A percentile compares a stretch with the other conserved stretches of the same genome.
Evolutionary conservation across 2,888 invertebrate species (phyloP).

Genomic region (Phlogophora meticulosa): DNA sequence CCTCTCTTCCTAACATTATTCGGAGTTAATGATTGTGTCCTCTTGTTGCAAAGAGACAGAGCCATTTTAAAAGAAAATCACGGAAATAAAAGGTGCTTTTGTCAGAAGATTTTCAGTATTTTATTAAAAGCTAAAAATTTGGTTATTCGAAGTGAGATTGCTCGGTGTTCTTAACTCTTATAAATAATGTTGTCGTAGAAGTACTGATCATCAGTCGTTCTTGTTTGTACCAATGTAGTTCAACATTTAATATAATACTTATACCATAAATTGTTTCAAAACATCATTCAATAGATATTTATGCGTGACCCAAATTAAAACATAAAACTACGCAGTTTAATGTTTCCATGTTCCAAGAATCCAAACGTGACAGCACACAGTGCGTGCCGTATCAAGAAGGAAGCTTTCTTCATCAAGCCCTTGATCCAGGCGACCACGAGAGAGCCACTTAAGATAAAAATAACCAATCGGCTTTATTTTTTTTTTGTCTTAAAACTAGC

Average conservation of each 20-base stretch:
- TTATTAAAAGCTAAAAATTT: constrained; percentile 11
- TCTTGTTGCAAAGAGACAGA: constrained; percentile 31
- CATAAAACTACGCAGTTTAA: not conserved
- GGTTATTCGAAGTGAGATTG: not conserved
- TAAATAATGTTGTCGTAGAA: too few species aligned
- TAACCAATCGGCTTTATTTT: too few species aligned
- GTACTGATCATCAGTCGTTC: too few species aligned
- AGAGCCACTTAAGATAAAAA: not conserved
- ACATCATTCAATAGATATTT: too few species aligned
- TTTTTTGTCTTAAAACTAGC: too few species aligned
- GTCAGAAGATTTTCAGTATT: constrained; percentile 11
- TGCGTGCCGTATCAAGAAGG: constrained; percentile 8
- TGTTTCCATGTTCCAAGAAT: not conserved
- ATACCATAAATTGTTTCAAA: too few species aligned
- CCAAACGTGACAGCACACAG: not conserved
- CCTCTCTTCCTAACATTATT: constrained; percentile 45
- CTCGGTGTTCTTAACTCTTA: not conserved
- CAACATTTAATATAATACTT: too few species aligned
- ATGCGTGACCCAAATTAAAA: too few species aligned
- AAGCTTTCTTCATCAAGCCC: constrained; percentile 11
- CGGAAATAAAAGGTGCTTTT: constrained; percentile 9
- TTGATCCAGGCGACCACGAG: not conserved
- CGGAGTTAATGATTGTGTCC: constrained; percentile 50
- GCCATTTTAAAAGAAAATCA: constrained; percentile 25
- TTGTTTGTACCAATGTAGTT: too few species aligned